Conservation (phyloP, 2,797 vertebrate genomes). For the Hydrophis major region DNA sequence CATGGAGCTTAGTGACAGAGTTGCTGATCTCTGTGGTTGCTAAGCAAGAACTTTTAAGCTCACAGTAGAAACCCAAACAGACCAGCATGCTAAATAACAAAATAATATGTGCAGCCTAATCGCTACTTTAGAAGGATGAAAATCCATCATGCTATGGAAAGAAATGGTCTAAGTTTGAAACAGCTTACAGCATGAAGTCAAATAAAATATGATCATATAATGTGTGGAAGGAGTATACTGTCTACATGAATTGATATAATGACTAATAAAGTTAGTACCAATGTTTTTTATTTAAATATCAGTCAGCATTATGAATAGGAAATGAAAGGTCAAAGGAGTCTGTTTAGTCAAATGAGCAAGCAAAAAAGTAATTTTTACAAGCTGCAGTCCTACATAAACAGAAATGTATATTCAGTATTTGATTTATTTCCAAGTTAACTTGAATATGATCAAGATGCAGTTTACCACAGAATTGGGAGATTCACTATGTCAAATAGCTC, state of each 20-base stretch:
- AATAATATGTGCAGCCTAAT: background rate
- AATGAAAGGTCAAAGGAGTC: slow-evolving; percentile 23
- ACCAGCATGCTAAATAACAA: background rate
- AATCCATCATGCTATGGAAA: background rate
- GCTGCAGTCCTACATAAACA: background rate
- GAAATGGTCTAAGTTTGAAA: background rate
- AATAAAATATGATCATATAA: slow-evolving; percentile 4
- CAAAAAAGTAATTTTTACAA: background rate
- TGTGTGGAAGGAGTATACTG: background rate
- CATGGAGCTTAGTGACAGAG: background rate
- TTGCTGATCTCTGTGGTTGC: background rate
- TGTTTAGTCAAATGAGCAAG: slow-evolving; percentile 1
- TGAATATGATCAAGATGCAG: background rate
- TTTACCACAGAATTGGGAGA: background rate
- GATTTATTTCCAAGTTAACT: background rate
- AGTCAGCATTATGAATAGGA: slow-evolving; percentile 1
- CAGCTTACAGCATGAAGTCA: background rate
- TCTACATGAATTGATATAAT: background rate
- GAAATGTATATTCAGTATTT: background rate
- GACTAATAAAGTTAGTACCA: background rate
- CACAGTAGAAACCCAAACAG: background rate
- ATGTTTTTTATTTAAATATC: background rate
- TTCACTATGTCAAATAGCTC: background rate
- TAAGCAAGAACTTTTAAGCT: background rate
- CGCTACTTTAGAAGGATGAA: background rate